Conservation (phyloP, 23 tunicate genomes). For the Styela clava region DNA sequence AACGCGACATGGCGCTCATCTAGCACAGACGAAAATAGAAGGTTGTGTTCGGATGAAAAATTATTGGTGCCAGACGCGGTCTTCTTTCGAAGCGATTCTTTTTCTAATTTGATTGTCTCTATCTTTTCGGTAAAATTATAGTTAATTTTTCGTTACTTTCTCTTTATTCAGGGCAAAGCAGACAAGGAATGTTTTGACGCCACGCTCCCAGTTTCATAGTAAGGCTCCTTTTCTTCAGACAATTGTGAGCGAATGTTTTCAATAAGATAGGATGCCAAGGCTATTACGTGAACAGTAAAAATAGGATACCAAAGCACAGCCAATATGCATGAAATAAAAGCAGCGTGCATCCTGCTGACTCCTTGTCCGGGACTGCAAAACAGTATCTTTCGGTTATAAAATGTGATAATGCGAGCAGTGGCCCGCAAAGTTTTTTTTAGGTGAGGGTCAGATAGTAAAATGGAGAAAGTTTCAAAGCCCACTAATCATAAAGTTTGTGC, state of each 20-base stretch:
- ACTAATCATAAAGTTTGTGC: no score
- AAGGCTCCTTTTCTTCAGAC: not conserved
- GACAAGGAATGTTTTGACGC: not conserved
- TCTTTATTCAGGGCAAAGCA: not conserved
- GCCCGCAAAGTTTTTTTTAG: not conserved
- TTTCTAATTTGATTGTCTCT: no score
- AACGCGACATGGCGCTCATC: no score
- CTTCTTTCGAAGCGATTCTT: no score
- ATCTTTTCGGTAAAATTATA: no score
- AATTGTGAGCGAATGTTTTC: constrained; percentile 9
- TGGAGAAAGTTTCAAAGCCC: no score
- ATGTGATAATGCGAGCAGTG: no score
- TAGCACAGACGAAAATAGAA: no score
- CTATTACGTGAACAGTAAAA: constrained; percentile 51
- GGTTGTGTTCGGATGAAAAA: no score
- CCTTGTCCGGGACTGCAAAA: not conserved
- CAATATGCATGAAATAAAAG: constrained; percentile 33
- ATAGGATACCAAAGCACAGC: constrained; percentile 29
- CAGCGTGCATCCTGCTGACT: constrained; percentile 49
- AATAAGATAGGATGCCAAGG: constrained; percentile 27
- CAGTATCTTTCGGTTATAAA: no score
- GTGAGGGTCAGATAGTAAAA: not conserved
- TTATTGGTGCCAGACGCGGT: no score
- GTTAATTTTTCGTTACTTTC: no score
- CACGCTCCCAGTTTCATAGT: not conserved